phyloP scores from a whole-genome alignment of 2,113 vertebrate species.

The Azemiops feae region DNA sequence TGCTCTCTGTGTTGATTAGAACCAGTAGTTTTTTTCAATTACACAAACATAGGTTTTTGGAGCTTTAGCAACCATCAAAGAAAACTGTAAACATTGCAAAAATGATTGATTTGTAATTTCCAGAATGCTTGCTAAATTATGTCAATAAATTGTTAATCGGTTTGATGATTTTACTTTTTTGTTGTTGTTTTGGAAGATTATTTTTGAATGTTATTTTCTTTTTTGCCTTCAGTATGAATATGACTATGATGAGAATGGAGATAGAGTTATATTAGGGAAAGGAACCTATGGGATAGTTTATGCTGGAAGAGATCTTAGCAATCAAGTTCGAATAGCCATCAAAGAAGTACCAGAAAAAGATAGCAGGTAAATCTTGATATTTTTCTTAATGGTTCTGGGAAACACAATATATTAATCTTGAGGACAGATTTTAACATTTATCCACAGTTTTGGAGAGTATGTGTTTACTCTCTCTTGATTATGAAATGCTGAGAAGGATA shows the following conservation, averaged over 20 bases:
- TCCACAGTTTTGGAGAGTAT: not conserved
- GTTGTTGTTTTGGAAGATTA: not conserved
- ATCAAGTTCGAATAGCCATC: constrained; percentile 81
- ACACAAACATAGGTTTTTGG: not conserved
- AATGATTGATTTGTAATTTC: not conserved
- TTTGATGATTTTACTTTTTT: not conserved
- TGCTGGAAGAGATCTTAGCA: constrained; percentile 78
- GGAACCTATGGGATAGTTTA: constrained; percentile 80
- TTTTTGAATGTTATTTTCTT: constrained; percentile 29
- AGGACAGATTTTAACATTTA: not conserved
- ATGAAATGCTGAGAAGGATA: not conserved
- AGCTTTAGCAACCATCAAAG: not conserved
- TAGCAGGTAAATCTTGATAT: constrained; percentile 68
- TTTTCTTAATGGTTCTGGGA: not conserved
- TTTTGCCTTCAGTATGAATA: constrained; percentile 76
- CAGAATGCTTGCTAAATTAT: not conserved
- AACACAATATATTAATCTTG: not conserved
- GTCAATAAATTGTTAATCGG: not conserved
- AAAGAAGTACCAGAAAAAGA: constrained; percentile 81
- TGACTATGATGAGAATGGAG: constrained; percentile 74
- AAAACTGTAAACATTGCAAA: not conserved
- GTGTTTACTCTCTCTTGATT: not conserved
- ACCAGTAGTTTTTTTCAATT: not conserved
- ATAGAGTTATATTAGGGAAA: constrained; percentile 74
- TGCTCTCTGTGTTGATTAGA: not conserved